Base-by-base conservation (phyloP, 2,888 invertebrate species). In the Pristionchus maxplancki region DNA sequence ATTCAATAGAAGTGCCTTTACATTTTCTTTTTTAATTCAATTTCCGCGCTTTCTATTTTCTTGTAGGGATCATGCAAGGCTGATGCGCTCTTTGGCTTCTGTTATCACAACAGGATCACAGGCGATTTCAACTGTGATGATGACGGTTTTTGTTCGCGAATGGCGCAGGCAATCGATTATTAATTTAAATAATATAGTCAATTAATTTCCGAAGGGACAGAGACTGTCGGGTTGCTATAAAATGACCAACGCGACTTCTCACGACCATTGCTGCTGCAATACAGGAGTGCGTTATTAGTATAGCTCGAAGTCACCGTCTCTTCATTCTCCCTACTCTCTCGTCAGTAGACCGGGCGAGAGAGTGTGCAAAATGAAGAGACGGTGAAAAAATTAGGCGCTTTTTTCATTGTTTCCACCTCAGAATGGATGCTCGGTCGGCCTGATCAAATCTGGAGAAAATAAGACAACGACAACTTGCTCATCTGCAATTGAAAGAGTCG, bases 61-160 rank as follows among this genome's bases (percentile, higher is more conserved):
- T n/a, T n/a, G n/a, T n/a, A 93, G 92, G 91, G 93, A 40, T 91
- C 89, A 78, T 93, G 93, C 87, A 88, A 89, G 83, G 91, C 90
- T 0, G 90, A 92, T 84, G 90, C 92, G 40, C 88, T 92, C 83
- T 91, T 92, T 90, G 92, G 92, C 28, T 93, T 92, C 91, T 93
- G 93, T 50, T 93, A 92, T 88, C 93, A 93, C 88, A 92, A 93
- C 89, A 93, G 92, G 82, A 90, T 91, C 15, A 89, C 90, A 28
- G 93, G 92, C 3, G 88, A 83, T 31, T 93, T 93, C 89, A 90
- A 92, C 86, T 93, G 93, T 88, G 93, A 93, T 88, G 93, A 93
- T 34, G 89, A 89, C 58, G 89, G 87, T 20, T 92, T 90, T 88
- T 93, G 93, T 87, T 90, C 90, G 34, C 83, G 83, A 11, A 58